phyloP scores from a whole-genome alignment of 2,113 vertebrate genomes.

The Setophaga petechia region DNA sequence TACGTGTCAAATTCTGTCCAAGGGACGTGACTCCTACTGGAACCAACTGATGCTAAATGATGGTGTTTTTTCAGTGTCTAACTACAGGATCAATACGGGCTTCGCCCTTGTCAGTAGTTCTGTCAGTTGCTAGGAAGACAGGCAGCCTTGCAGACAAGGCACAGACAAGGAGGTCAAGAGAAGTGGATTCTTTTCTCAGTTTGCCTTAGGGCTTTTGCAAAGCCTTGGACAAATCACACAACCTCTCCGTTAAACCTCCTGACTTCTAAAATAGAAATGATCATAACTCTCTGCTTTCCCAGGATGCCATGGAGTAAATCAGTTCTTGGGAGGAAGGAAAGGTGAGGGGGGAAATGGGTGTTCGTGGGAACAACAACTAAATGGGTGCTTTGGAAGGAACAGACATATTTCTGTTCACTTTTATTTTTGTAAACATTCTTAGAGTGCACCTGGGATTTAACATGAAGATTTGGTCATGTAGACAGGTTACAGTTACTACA shows the following conservation, averaged over 20 bases:
- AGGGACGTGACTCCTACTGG: not conserved
- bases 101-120: not conserved
- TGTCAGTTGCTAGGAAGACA: slow-evolving; percentile 30
- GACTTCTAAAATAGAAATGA: slow-evolving; percentile 24
- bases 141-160: slow-evolving; percentile 28
- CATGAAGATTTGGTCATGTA: not conserved
- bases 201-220: slow-evolving; percentile 44
- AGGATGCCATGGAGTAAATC: not conserved
- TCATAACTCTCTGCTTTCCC: not conserved
- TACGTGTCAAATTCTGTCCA: not conserved
- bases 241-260: not conserved
- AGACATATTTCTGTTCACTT: not conserved
- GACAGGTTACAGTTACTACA: not conserved
- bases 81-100: slow-evolving; percentile 4
- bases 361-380: not conserved
- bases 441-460: not conserved
- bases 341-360: not conserved
- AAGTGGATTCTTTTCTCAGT: slow-evolving; percentile 28
- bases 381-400: not conserved
- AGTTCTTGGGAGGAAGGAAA: not conserved
- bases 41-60: not conserved
- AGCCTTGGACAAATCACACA: slow-evolving; percentile 49
- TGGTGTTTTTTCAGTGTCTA: not conserved
- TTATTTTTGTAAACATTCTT: not conserved
- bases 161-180: slow-evolving; percentile 14